A percentile compares a stretch with the other conserved stretches of the same genome.
Conservation (phyloP, 2,113 vertebrate genomes). For the Phycodurus eques region DNA sequence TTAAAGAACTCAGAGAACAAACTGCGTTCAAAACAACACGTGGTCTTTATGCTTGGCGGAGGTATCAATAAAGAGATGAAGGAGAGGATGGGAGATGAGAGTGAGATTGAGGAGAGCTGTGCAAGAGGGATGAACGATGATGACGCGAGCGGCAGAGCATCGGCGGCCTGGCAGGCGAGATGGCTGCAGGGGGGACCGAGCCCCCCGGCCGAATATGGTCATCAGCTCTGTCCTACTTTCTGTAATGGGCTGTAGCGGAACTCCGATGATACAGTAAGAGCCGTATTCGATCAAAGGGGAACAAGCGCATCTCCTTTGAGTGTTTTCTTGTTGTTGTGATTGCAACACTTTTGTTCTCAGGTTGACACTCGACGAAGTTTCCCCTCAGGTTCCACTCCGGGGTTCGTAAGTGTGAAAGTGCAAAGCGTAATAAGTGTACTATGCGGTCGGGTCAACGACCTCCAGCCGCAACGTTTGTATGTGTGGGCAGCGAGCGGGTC, state of each 20-base stretch:
- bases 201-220: conserved; percentile 69
- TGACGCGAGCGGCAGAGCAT: conserved; percentile 29
- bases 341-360: conserved; percentile 1
- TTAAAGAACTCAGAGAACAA: too few relatives aligned
- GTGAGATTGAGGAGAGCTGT: conserved; percentile 19
- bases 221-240: conserved; percentile 71
- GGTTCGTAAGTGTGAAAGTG: conserved; percentile 32
- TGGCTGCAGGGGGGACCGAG: conserved; percentile 65
- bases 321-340: conserved; percentile 31
- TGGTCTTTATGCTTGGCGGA: background rate
- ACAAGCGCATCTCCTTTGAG: conserved; percentile 20
- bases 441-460: conserved; percentile 48
- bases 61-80: conserved; percentile 37
- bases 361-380: conserved; percentile 35
- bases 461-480: conserved; percentile 49
- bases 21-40: background rate
- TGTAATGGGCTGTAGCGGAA: conserved; percentile 55
- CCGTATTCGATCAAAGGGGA: conserved; percentile 46
- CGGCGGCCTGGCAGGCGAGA: conserved; percentile 61
- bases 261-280: conserved; percentile 50
- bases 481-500: conserved; percentile 27
- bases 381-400: conserved; percentile 39
- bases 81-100: conserved; percentile 29
- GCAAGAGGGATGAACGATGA: conserved; percentile 26
- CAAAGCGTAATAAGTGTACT: conserved; percentile 15